Evolutionary conservation across 2,113 vertebrate genomes (phyloP).

Genomic region (Mesoclemmys tuberculata): DNA sequence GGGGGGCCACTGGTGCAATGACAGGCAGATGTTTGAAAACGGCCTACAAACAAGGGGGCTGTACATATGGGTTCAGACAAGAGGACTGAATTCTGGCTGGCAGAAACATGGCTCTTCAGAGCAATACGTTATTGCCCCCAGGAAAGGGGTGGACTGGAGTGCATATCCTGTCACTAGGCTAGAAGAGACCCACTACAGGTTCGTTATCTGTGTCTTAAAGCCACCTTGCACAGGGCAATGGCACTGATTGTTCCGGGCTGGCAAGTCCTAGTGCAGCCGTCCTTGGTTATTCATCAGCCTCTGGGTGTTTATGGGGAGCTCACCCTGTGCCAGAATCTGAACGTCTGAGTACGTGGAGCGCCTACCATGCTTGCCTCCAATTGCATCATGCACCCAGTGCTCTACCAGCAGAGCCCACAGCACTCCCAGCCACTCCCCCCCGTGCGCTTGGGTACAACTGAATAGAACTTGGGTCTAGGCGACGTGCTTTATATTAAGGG

Average conservation of each 20-base stretch:
- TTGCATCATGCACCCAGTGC: neutral
- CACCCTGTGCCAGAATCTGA: neutral
- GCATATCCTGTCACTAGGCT: neutral
- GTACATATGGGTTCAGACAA: neutral
- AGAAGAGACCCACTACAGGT: neutral
- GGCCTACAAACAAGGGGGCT: neutral
- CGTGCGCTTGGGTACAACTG: neutral
- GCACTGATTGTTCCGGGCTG: neutral
- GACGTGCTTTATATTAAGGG: neutral
- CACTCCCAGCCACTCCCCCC: neutral
- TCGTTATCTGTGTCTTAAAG: neutral
- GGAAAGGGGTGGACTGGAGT: neutral
- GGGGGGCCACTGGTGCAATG: neutral
- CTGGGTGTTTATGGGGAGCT: neutral
- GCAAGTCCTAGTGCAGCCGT: too few relatives aligned
- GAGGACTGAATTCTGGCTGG: neutral
- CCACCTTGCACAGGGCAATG: neutral
- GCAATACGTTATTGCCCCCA: neutral
- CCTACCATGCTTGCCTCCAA: neutral
- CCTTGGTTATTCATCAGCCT: neutral
- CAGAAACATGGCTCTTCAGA: neutral
- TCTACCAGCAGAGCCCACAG: too few relatives aligned
- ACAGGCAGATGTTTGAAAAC: neutral
- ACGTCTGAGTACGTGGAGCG: neutral
- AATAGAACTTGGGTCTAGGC: neutral